Base-by-base conservation (phyloP, 2,888 invertebrate genomes). In the Cancer borealis region DNA sequence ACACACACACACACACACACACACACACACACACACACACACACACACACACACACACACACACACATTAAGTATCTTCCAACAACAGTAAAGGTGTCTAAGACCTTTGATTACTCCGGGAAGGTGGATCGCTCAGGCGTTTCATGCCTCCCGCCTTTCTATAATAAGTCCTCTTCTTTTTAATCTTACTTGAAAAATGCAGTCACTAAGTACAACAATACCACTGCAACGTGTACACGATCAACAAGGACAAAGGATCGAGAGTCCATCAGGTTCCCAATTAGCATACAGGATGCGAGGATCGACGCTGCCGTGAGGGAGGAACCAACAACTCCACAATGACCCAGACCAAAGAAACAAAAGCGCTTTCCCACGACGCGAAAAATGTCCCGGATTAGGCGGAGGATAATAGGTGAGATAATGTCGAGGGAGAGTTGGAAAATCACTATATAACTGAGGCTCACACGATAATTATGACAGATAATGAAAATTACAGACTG, bases 361-460 rank as follows among this genome's bases (percentile, higher is more conserved):
- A 46, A 73, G 46, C 6, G n/a, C 30, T 66, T 92, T 92, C 88
- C 92, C 92, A 88, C 87, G 92, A 54, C 87, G 87, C 87, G 88
- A n/a, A 88, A 87, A 92, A 92, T 60, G 45, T 39, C 84, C 39
- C 47, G 92, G 88, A 92, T 92, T 92, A 92, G 60, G 39, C 39
- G 30, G 39, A 92, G 54, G 92, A 92, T 92, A 92, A 92, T 88
- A 54, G 87, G 87, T 45, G 39, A 92, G 84, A 92, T 92, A 92
- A 92, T 92, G 60, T 87, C 21, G 92, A 88, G 88, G 88, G 84
- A 46, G 88, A 88, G 92, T 60, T 87, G 60, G 92, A 30, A 92
- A 92, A 92, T 92, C 92, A 92, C 92, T 92, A 92, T 87, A 92
- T 92, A 88, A 92, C 92, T 47, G 60, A 92, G 88, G 54, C 39